phyloP scores from a whole-genome alignment of 1,140 invertebrate species.

The Phocides pigmalion region DNA sequence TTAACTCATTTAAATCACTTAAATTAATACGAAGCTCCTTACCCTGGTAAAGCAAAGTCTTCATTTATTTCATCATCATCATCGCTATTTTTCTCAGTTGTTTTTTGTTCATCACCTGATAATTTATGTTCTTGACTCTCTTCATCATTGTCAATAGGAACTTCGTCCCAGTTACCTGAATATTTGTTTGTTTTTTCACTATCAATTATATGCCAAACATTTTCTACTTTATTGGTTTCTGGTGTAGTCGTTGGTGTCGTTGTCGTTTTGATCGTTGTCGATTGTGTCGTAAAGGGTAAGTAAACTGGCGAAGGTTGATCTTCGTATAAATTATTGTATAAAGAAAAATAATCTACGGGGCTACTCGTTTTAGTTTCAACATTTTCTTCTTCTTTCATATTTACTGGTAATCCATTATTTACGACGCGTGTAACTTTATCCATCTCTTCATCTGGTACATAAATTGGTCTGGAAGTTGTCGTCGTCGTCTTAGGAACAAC shows the following conservation, averaged over 20 bases:
- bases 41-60: conserved; percentile 76
- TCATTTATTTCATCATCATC: conserved; percentile 52
- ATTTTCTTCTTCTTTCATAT: conserved; percentile 32
- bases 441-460: conserved; percentile 61
- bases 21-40: conserved; percentile 31
- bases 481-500: conserved; percentile 44
- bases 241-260: conserved; percentile 40
- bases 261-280: conserved; percentile 41
- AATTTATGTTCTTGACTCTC: conserved; percentile 24
- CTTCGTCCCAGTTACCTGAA: conserved; percentile 65
- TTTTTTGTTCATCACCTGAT: conserved; percentile 21
- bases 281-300: conserved; percentile 43
- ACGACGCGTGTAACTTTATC: conserved; percentile 42
- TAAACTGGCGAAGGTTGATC: conserved; percentile 53
- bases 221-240: conserved; percentile 54
- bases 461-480: conserved; percentile 59
- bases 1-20: not conserved
- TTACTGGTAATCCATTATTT: conserved; percentile 52
- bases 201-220: conserved; percentile 79
- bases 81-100: conserved; percentile 28
- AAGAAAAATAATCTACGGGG: conserved; percentile 55
- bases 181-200: conserved; percentile 65
- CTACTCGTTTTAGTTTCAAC: conserved; percentile 33
- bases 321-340: conserved; percentile 59
- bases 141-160: conserved; percentile 41